Base-by-base conservation (phyloP, 2,888 invertebrate species). In the Silvanus unidentatus region DNA sequence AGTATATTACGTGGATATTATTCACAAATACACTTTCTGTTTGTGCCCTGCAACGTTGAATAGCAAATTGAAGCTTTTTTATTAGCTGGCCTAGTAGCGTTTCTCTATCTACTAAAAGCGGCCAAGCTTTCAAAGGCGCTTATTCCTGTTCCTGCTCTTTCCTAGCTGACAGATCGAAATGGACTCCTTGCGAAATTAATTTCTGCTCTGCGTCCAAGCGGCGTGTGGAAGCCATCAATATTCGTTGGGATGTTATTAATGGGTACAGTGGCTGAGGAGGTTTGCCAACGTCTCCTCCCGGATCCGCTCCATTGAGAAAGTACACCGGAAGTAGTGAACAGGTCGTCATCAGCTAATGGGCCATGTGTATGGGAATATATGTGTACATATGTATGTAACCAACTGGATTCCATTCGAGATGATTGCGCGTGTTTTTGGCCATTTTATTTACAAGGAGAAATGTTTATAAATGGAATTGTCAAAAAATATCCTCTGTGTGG, bases 311-410 rank as follows among this genome's bases (percentile, higher is more conserved):
- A 43, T 9, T 43, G 43, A 30, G 43, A 46, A 34, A 40, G 40
- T 43, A 37, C 5, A 27, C 37, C 51, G 45, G 54, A 44, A 51
- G 42, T 55, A 52, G 42, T 54, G 53, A 50, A 51, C 49, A 53
- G 53, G 52, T 57, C 56, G 59, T 59, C 59, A 59, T 59, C 59
- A 59, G 45, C 59, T 59, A 59, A 59, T 59, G 59, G 57, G 49
- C 55, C 57, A 49, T 55, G 52, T 47, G 38, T 47, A 39, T 5
- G 10, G 4, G 8, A 5, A 22, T 22, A 22, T 22, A 22, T 22
- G 22, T 22, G 22, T 22, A 22, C 8, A 22, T 22, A 8, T 22
- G 22, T 5, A 8, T 22, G 22, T 22, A 5, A 5, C 3, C 10
- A 32, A 11, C 32, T 37, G 15, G 35, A 37, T 12, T 37, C 13